Evolutionary conservation across 2,113 vertebrate species (phyloP), one percentile per base, ranked within the genome.

Genomic region (Onychostruthus taczanowskii): DNA sequence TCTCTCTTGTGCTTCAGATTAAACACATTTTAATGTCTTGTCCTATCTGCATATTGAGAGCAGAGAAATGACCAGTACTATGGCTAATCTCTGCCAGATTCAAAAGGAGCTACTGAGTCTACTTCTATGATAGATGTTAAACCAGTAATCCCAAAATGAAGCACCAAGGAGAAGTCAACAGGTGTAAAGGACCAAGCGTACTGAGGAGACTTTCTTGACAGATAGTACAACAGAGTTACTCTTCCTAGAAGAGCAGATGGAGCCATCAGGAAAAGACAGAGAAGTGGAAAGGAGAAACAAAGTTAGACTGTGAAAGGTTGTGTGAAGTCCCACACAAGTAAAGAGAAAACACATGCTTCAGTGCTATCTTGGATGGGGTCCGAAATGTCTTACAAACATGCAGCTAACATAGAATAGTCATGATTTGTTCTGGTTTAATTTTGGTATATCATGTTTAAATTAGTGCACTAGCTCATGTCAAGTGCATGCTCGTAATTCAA

Each of bases 401-500:
- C 58, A 67, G 56, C 69, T 89, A 72, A 49, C 1, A 3, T 6
- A 30, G 62, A 87, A 56, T 46, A 89, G n/a, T 73, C 23, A 73
- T 68, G 74, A 27, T 92, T n/a, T 68, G 33, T 91, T 96, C 66
- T 89, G 50, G 44, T 89, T 93, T 91, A 68, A 78, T 92, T 91
- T 70, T 81, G n/a, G 63, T 80, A 13, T 58, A 35, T 47, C 23
- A 16, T 83, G 70, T 85, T 89, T 91, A 91, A 95, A 79, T 95
- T 58, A 77, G n/a, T 43, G 41, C 2, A 1, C 66, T 91, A 89
- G 26, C 43, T 89, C 79, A 70, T 7, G 0, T 84, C 73, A 84
- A 84, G 37, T 33, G 44, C 26, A 7, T 50, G 6, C 63, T 87
- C 35, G 35, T 76, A 84, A 91, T 89, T 96, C 74, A 78, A 50